Base-by-base conservation (phyloP, 2,797 vertebrate species). In the Rhynchonycteris naso region DNA sequence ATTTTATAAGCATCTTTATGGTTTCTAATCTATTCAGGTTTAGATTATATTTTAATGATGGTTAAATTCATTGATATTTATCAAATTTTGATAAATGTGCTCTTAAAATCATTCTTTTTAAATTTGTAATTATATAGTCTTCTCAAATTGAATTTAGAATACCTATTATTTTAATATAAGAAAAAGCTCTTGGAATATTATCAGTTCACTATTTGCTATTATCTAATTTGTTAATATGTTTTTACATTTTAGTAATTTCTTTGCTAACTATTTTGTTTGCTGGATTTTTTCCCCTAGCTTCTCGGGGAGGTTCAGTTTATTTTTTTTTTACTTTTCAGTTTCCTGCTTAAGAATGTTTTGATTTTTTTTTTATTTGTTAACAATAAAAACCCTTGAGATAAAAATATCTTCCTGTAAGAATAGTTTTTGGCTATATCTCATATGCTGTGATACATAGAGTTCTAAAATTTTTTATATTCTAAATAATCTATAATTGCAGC, bases 381-480 rank as follows among this genome's bases (percentile, higher is more conserved):
- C 26, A 88, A 76, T 76, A 21, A 90, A 86, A 84, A 28, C 7
- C 7, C 18, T 63, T 58, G 61, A 35, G 19, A 30, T 76, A 66
- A 69, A 69, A 13, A 79, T n/a, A 65, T 65, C n/a, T 79, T 83
- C 11, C 38, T 79, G 33, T 69, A 69, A 56, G n/a, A 88, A 71
- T 59, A 54, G 16, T n/a, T 28, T 91, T 74, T 83, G 35, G 14
- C 10, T 56, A 30, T 2, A 26, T 88, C 21, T 82, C 24, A 63
- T 30, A 14, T 59, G 21, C 11, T 92, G 88, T 63, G 26, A 80
- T 66, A 90, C 5, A 71, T 14, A 52, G 8, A 63, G 8, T 61
- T 94, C 13, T 81, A 78, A 93, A 30, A 16, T 18, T 69, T 54
- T 92, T 88, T 35, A 79, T 90, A 75, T 94, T 84, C 28, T 65